Evolutionary conservation across 2,113 vertebrate genomes (phyloP).

Genomic region (Scatophagus argus): DNA sequence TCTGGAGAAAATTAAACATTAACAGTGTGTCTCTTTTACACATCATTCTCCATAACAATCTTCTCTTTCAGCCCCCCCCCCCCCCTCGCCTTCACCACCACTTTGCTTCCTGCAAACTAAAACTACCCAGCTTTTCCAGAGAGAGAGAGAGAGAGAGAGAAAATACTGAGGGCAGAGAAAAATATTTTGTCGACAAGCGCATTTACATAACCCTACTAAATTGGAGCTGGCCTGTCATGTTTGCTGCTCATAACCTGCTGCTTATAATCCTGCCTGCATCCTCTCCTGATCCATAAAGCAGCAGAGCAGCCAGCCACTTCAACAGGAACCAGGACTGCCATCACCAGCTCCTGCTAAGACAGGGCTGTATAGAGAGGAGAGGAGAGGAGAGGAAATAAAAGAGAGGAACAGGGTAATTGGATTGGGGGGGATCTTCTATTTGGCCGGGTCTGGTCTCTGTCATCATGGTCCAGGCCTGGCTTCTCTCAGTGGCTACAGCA

Average conservation of each 20-base stretch:
- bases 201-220: slow-evolving; percentile 83
- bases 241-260: slow-evolving; percentile 78
- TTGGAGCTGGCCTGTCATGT: slow-evolving; percentile 75
- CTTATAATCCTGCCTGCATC: slow-evolving; percentile 75
- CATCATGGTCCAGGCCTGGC: slow-evolving; percentile 85
- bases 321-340: slow-evolving; percentile 71
- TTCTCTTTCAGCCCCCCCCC: slow-evolving; percentile 35
- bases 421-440: slow-evolving; percentile 85
- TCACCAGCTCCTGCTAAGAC: slow-evolving; percentile 65
- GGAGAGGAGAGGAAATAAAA: slow-evolving; percentile 45
- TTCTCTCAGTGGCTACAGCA: slow-evolving; percentile 75
- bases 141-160: slow-evolving; percentile 26
- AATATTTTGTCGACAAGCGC: slow-evolving; percentile 72
- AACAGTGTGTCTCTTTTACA: slow-evolving; percentile 70
- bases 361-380: slow-evolving; percentile 40
- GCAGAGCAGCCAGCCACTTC: slow-evolving; percentile 72
- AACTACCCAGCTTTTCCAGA: slow-evolving; percentile 47
- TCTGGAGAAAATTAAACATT: slow-evolving; percentile 76
- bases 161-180: slow-evolving; percentile 54
- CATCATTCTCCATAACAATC: slow-evolving; percentile 67
- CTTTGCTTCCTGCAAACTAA: slow-evolving; percentile 51
- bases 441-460: slow-evolving; percentile 83
- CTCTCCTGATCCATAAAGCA: slow-evolving; percentile 76
- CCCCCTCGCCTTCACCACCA: slow-evolving; percentile 36
- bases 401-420: slow-evolving; percentile 83